Percentiles rank a stretch among this genome's conserved stretches.
These are phyloP conservation scores for Thalassophryne amazonica DNA, from an alignment of 2,797 vertebrate genomes.

Conservation along the genomic window DNA sequence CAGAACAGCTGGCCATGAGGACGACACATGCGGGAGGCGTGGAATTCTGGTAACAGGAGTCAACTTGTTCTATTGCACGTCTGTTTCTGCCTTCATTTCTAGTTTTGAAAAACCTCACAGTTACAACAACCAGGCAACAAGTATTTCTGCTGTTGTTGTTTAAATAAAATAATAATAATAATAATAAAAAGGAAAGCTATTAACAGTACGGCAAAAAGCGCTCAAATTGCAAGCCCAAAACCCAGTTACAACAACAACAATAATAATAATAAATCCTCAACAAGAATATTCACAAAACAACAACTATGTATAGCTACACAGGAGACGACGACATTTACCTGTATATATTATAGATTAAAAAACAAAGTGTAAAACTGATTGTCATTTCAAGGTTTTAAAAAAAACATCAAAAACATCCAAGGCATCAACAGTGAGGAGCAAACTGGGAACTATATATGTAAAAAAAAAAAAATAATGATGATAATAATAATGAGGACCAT, in stretches of 20 bases:
- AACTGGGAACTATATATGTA: conserved; percentile 31
- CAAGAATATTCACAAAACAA: conserved; percentile 69
- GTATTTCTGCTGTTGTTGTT: conserved; percentile 41
- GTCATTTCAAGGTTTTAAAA: conserved; percentile 78
- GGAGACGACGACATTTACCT: conserved; percentile 59
- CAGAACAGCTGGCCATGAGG: conserved; percentile 16
- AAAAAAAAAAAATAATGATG: too few relatives aligned
- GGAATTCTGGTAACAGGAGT: conserved; percentile 17
- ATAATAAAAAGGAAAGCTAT: not conserved
- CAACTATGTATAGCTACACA: conserved; percentile 57
- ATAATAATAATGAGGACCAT: conserved; percentile 22
- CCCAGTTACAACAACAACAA: conserved; percentile 47
- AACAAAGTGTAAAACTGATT: conserved; percentile 79
- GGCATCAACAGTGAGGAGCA: conserved; percentile 70
- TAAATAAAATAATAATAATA: conserved; percentile 39
- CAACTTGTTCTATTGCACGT: conserved; percentile 79
- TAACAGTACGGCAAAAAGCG: conserved; percentile 52
- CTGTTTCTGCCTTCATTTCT: conserved; percentile 57
- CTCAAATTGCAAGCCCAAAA: conserved; percentile 63
- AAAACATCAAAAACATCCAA: conserved; percentile 77
- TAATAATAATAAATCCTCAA: conserved; percentile 53
- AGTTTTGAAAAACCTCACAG: conserved; percentile 59
- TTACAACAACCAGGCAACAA: conserved; percentile 68
- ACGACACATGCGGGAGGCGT: not conserved
- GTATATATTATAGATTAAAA: conserved; percentile 21